A percentile compares a stretch with the other conserved stretches of the same genome.
phyloP scores from a whole-genome alignment of 2,113 vertebrate genomes.

The Chlorodrepanis virens region DNA sequence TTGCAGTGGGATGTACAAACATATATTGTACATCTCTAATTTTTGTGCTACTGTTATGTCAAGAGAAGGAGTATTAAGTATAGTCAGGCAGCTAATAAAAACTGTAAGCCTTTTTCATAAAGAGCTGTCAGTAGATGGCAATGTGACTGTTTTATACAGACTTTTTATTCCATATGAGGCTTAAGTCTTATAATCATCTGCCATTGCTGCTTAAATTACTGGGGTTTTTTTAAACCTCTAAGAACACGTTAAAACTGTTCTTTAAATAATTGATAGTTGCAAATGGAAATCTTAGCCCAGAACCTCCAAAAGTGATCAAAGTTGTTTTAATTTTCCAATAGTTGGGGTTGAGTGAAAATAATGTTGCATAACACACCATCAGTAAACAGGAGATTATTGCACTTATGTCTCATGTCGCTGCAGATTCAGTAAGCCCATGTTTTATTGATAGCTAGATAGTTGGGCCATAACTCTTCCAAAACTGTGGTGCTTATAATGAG shows the following conservation, averaged over 20 bases:
- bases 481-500: conserved; percentile 17
- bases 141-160: conserved; percentile 74
- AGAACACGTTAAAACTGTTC: conserved; percentile 70
- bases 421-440: conserved; percentile 10
- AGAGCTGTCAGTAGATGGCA: conserved; percentile 80
- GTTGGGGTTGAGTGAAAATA: conserved; percentile 63
- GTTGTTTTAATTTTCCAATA: conserved; percentile 71
- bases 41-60: background rate
- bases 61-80: conserved; percentile 24
- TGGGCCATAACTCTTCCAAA: background rate
- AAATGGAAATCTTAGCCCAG: conserved; percentile 72
- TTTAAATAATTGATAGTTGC: conserved; percentile 81
- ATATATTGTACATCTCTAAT: background rate
- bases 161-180: conserved; percentile 36
- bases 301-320: conserved; percentile 75
- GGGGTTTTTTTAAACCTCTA: conserved; percentile 53
- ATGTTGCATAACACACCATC: conserved; percentile 37
- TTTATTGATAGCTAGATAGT: conserved; percentile 7
- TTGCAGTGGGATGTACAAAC: background rate
- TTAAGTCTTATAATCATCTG: conserved; percentile 60
- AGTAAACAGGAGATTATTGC: conserved; percentile 45
- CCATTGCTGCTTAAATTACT: conserved; percentile 69
- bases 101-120: conserved; percentile 51
- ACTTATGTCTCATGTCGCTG: background rate
- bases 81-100: conserved; percentile 35